Base-by-base conservation (phyloP, 2,113 vertebrate species). In the Ctenodactylus gundi region DNA sequence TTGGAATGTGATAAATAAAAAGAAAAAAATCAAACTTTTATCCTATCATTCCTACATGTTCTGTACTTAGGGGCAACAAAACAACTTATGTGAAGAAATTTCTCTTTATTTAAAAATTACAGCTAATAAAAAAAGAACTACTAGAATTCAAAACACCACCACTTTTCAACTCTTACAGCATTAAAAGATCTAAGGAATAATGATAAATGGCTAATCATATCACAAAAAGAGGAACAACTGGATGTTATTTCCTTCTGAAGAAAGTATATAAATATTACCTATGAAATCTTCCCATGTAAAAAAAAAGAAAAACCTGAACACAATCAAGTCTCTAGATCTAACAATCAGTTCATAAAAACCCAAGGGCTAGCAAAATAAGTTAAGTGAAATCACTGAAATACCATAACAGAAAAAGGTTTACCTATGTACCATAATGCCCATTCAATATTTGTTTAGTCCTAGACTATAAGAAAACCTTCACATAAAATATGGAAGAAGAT, bases 291-390 rank as follows among this genome's bases (percentile, higher is more conserved):
- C 29, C 57, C 39, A 49, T 83, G 15, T n/a, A 81, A 53, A 83
- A 76, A 44, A 62, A 64, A 88, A 46, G 60, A 27, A 44, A 88
- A 84, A 76, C 15, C 49, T 57, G 3, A 92, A 81, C 39, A 85
- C 27, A 87, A 51, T 49, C 18, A 77, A 90, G 36, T 57, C 23
- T 94, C 23, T 89, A 89, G 15, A 78, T n/a, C 21, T 91, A 87
- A 90, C 14, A 85, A 89, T 15, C 76, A 88, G 72, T 83, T 58
- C 68, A 58, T 41, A 85, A 53, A 94, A 94, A 90, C 65, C 36
- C 65, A 89, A 90, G 44, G 55, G 25, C 68, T 21, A 91, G 57
- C 84, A 90, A 83, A 57, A 90, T 31, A 94, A 95, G 39, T 51
- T 85, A 91, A 51, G 64, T 60, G 21, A 86, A 92, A 94, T 87